A percentile compares a stretch with the other conserved stretches of the same genome.
These are phyloP conservation scores for Rhynchonycteris naso DNA, from an alignment of 2,797 vertebrate species.

Conservation along the genomic window DNA sequence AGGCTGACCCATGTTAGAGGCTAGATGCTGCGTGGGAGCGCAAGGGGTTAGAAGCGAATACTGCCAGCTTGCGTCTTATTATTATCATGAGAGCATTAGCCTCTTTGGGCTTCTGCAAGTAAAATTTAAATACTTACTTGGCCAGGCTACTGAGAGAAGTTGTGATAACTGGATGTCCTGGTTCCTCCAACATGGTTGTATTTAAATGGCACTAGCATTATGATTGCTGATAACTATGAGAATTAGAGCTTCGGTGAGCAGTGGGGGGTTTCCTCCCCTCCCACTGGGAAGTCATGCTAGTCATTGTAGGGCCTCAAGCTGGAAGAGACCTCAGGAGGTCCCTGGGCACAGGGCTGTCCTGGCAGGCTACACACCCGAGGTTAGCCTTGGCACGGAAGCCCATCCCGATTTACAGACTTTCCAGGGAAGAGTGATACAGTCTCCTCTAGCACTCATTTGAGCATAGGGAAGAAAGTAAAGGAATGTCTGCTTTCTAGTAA, in stretches of 20 bases:
- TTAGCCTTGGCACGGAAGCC: neutral
- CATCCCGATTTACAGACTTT: neutral
- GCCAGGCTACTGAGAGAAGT: neutral
- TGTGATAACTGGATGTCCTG: neutral
- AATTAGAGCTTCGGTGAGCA: neutral
- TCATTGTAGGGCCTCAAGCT: neutral
- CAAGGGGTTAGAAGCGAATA: neutral
- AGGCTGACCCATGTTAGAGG: neutral
- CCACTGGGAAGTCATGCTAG: neutral
- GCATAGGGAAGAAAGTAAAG: neutral
- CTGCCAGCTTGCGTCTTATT: neutral
- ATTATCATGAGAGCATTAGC: neutral
- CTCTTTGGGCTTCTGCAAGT: neutral
- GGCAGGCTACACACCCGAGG: neutral
- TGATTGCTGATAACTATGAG: neutral
- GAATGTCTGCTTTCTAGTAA: neutral
- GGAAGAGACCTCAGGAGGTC: neutral
- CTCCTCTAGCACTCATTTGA: neutral
- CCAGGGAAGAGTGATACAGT: neutral
- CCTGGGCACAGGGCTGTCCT: neutral
- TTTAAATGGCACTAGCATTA: neutral
- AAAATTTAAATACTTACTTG: neutral
- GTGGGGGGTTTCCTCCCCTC: neutral
- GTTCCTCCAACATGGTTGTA: neutral
- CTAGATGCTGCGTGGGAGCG: neutral